Conservation (phyloP, 2,113 vertebrate species). For the Kryptolebias marmoratus region DNA sequence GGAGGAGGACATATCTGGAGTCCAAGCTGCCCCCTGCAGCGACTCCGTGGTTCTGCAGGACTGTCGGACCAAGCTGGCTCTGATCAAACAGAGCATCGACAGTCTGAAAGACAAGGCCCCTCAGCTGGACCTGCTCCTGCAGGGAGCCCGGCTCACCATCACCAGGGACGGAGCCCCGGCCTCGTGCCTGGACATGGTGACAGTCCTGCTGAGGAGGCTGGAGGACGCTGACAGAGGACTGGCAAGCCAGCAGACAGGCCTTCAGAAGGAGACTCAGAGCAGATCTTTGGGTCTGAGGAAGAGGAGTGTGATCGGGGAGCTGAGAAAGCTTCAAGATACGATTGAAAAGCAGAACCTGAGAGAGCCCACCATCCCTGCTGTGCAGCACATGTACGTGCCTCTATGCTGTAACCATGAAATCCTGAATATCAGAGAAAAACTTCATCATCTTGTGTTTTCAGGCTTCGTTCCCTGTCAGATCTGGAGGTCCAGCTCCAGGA, state of each 20-base stretch:
- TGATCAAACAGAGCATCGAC: slow-evolving; percentile 74
- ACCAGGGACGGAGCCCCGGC: slow-evolving; percentile 68
- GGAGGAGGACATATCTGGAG: slow-evolving; percentile 70
- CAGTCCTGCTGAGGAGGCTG: slow-evolving; percentile 68
- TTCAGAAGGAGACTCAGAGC: slow-evolving; percentile 72
- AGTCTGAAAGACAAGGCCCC: slow-evolving; percentile 83
- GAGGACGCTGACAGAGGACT: slow-evolving; percentile 37
- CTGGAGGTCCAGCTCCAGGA: slow-evolving; percentile 84
- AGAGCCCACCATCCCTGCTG: slow-evolving; percentile 89
- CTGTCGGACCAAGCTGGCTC: slow-evolving; percentile 57
- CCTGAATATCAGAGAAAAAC: background rate
- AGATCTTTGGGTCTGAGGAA: slow-evolving; percentile 78
- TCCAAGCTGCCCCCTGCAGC: slow-evolving; percentile 51
- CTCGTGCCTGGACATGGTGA: slow-evolving; percentile 85
- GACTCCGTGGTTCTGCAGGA: slow-evolving; percentile 59
- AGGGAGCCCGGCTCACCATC: slow-evolving; percentile 77
- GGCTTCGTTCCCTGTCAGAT: slow-evolving; percentile 85
- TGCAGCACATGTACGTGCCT: slow-evolving; percentile 87
- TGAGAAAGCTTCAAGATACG: slow-evolving; percentile 82
- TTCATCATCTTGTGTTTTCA: slow-evolving; percentile 45
- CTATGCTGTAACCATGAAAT: background rate
- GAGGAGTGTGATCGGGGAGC: slow-evolving; percentile 78
- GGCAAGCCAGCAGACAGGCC: slow-evolving; percentile 60
- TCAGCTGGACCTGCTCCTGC: slow-evolving; percentile 83
- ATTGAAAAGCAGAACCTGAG: slow-evolving; percentile 84